phyloP scores from a whole-genome alignment of 2,797 vertebrate species.

The Chiloscyllium punctatum region DNA sequence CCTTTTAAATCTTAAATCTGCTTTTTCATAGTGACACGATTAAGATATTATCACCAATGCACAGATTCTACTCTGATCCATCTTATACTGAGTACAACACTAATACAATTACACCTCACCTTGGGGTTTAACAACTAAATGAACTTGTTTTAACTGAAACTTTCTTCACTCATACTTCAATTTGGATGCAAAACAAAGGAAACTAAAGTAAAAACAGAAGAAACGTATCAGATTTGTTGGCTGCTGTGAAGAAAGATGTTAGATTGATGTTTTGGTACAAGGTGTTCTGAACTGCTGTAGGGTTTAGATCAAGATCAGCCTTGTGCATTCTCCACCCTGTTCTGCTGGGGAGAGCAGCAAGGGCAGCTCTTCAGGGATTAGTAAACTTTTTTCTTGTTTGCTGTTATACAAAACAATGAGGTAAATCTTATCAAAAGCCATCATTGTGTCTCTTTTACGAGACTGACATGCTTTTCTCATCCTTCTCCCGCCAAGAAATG shows the following conservation, averaged over 20 bases:
- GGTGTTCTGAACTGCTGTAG: neutral
- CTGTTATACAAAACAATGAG: neutral
- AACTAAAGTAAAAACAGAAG: neutral
- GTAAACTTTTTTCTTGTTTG: neutral
- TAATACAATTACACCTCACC: neutral
- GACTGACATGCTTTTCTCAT: neutral
- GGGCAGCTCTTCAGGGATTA: neutral
- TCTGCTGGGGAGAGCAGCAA: neutral
- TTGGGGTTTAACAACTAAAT: neutral
- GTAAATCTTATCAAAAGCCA: neutral
- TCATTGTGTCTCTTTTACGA: neutral
- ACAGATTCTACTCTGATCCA: neutral
- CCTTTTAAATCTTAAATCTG: neutral
- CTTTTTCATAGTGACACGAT: neutral
- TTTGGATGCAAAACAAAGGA: neutral
- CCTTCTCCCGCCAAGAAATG: neutral
- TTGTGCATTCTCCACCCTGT: neutral
- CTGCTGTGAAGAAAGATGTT: neutral
- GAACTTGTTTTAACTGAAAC: neutral
- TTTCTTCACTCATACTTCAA: neutral
- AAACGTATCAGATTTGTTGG: neutral
- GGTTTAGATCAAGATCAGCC: neutral
- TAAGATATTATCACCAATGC: neutral
- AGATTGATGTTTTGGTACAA: neutral
- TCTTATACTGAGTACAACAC: neutral